A percentile compares a stretch with the other conserved stretches of the same genome.
Evolutionary conservation across 2,888 invertebrate genomes (phyloP).

Genomic region (Ichneumon xanthorius): DNA sequence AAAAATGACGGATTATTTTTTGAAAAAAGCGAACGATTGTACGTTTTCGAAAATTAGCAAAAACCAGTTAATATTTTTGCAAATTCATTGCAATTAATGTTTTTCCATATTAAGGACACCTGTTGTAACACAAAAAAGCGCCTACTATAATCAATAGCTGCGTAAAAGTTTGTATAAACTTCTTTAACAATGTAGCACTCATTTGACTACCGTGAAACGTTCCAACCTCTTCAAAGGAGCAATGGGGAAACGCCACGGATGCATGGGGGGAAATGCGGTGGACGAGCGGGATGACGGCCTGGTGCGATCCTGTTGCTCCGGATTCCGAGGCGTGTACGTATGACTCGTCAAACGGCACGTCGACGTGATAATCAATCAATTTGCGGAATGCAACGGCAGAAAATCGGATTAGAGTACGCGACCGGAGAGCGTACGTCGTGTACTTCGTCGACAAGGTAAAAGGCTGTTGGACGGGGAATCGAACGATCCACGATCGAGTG

Average conservation of each 20-base stretch:
- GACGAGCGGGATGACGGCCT: background rate
- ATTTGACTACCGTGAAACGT: too few relatives aligned
- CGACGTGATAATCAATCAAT: constrained; percentile 63
- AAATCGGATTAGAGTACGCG: constrained; percentile 34
- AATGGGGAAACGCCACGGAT: constrained; percentile 23
- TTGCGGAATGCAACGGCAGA: constrained; percentile 47
- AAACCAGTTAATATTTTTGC: too few relatives aligned
- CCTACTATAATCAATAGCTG: too few relatives aligned
- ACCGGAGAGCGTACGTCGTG: background rate
- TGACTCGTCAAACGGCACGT: constrained; percentile 61
- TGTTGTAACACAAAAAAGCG: too few relatives aligned
- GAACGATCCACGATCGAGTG: background rate
- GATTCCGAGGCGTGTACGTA: constrained; percentile 23
- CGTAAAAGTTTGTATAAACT: too few relatives aligned
- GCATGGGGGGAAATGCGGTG: constrained; percentile 2
- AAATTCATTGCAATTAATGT: too few relatives aligned
- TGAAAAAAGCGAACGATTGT: too few relatives aligned
- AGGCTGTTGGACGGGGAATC: background rate
- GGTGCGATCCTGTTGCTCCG: constrained; percentile 14
- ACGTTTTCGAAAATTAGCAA: too few relatives aligned
- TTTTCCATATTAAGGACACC: too few relatives aligned
- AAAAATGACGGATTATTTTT: too few relatives aligned
- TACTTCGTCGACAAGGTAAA: background rate
- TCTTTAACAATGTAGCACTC: too few relatives aligned
- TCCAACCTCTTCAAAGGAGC: constrained; percentile 32